phyloP scores from a whole-genome alignment of 1,140 invertebrate genomes.

The Orius laevigatus region DNA sequence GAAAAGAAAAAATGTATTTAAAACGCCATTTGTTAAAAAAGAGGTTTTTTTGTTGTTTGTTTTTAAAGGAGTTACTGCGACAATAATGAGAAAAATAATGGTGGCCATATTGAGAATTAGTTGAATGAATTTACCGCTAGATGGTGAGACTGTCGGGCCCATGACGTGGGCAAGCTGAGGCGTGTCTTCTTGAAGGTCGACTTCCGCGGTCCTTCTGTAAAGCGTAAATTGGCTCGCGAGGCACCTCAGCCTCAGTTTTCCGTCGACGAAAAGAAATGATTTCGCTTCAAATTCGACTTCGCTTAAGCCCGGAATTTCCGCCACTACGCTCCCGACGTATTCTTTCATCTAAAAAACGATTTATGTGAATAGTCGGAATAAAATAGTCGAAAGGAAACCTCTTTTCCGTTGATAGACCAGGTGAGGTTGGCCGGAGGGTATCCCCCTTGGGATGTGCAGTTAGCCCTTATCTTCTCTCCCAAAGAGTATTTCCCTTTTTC shows the following conservation, averaged over 20 bases:
- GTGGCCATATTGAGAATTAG: neutral
- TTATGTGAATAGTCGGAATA: no score
- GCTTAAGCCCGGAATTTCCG: no score
- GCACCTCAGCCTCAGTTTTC: conserved; percentile 29
- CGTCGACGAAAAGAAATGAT: conserved; percentile 25
- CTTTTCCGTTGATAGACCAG: conserved; percentile 63
- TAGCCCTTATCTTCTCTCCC: conserved; percentile 49
- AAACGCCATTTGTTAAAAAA: no score
- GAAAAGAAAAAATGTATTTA: no score
- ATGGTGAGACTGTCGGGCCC: conserved; percentile 16
- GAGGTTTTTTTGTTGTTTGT: no score
- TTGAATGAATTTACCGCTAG: neutral
- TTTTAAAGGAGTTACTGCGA: no score
- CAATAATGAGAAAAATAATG: neutral
- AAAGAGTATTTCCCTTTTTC: conserved; percentile 44
- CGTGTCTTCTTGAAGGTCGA: conserved; percentile 29
- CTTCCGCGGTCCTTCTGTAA: conserved; percentile 25
- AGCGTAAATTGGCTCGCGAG: conserved; percentile 29
- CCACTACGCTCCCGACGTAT: no score
- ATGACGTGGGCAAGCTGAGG: conserved; percentile 30
- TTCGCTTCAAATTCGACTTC: no score
- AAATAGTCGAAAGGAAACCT: conserved; percentile 31
- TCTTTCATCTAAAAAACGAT: no score
- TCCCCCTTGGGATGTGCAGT: conserved; percentile 56
- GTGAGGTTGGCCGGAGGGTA: conserved; percentile 65